These are phyloP conservation scores for Leptopilina syphax DNA, from an alignment of 2,888 invertebrate genomes.

Conservation along the genomic window DNA sequence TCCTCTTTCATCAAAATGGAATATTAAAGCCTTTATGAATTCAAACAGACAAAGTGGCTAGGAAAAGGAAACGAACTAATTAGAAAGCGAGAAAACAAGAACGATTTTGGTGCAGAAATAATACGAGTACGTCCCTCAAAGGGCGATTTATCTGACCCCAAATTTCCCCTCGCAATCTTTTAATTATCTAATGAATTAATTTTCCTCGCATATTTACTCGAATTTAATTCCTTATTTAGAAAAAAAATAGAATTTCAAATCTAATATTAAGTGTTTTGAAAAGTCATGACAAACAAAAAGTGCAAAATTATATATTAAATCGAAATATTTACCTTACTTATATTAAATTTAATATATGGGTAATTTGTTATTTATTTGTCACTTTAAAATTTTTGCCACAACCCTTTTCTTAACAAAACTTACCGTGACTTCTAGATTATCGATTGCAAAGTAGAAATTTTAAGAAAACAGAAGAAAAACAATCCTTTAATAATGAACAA, in stretches of 20 bases:
- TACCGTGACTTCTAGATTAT: conserved; percentile 27
- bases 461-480: conserved; percentile 3
- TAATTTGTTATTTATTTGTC: not conserved
- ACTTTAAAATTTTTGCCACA: not conserved
- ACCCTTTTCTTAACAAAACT: conserved; percentile 32
- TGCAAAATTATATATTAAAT: not conserved
- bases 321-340: not conserved
- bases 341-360: too few relatives aligned
- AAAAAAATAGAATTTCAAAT: not conserved
- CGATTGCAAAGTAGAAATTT: conserved; percentile 18
- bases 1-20: not conserved
- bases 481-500: not conserved
- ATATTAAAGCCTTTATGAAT: not conserved
- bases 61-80: conserved; percentile 20
- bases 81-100: conserved; percentile 24
- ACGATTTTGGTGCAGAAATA: conserved; percentile 14
- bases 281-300: too few relatives aligned
- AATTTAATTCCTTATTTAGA: not conserved
- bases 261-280: too few relatives aligned
- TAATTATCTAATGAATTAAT: conserved; percentile 15
- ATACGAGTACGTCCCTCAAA: not conserved
- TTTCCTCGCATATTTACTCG: not conserved
- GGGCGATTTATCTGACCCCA: conserved; percentile 17
- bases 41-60: conserved; percentile 11
- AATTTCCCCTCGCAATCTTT: conserved; percentile 7